Evolutionary conservation across 92 coral and sea anemone species (phyloP).

Genomic region (Palythoa grandiflora): DNA sequence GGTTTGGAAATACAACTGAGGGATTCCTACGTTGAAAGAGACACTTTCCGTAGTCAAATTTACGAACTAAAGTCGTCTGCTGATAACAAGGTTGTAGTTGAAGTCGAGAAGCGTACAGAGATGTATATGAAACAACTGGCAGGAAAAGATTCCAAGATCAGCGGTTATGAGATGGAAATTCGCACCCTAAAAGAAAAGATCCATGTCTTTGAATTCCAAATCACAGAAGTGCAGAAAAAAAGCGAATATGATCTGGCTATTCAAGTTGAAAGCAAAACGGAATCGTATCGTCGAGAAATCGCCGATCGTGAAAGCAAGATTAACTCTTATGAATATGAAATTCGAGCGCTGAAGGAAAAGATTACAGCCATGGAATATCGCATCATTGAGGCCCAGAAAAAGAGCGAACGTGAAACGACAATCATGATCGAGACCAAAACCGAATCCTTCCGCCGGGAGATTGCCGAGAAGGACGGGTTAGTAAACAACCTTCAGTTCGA

Average conservation of each 20-base stretch:
- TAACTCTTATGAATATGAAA: conserved; percentile 52
- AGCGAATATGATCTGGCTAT: background rate
- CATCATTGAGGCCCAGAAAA: conserved; percentile 30
- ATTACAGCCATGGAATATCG: background rate
- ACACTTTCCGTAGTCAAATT: background rate
- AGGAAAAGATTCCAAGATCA: background rate
- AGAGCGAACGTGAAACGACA: conserved; percentile 10
- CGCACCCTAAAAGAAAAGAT: background rate
- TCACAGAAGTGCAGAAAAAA: background rate
- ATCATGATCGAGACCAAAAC: conserved; percentile 32
- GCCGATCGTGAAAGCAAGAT: conserved; percentile 55
- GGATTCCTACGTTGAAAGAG: background rate
- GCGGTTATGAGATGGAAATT: background rate
- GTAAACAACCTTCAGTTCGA: conserved; percentile 20
- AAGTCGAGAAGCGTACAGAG: background rate
- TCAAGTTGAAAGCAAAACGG: conserved; percentile 17
- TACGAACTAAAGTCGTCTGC: background rate
- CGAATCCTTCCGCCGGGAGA: conserved; percentile 32
- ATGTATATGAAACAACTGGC: background rate
- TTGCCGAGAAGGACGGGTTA: background rate
- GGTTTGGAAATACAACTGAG: background rate
- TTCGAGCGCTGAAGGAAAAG: conserved; percentile 46
- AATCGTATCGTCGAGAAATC: conserved; percentile 24
- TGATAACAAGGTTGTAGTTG: background rate
- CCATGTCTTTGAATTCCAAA: background rate